Evolutionary conservation across 2,113 vertebrate species (phyloP), one percentile per base, ranked within the genome.

Genomic region (Nesogale talazaci): DNA sequence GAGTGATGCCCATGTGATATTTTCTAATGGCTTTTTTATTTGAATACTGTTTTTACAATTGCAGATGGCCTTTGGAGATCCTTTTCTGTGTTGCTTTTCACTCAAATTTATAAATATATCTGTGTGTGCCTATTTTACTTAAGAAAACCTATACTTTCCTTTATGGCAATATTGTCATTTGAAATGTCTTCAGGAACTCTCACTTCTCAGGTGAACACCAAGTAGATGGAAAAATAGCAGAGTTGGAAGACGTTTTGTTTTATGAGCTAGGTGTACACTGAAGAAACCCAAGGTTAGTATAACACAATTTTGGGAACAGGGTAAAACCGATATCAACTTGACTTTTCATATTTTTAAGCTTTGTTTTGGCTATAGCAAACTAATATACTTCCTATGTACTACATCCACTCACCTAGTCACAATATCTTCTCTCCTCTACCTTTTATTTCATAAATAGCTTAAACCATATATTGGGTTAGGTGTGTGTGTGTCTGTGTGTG

Each of bases 31-130:
- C 12, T 83, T 94, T 67, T 91, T 83, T 27, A 36, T 88, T 83
- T 85, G 91, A 93, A 92, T 85, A 88, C 72, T 90, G 88, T 83
- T 93, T 96, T 94, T 83, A 4, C 59, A 94, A 77, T 94, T 93
- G 83, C 29, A 90, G 70, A 52, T 94, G 76, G 79, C 84, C 93
- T 97, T 94, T 95, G 75, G 76, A 90, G 89, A 91, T 83, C 38
- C 1, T 86, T 29, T 88, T 34, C 69, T 83, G 31, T 92, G 20
- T 89, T 83, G n/a, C 92, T 63, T 92, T 67, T 93, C 89, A 94
- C 87, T 86, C 63, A 88, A 88, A 74, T 12, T 78, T 72, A 19
- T 27, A 65, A 12, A 65, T 65, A 11, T 65, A 65, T 80, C 82
- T 87, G 82, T 88, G 89, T 56, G 14, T 80, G 59, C 12, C 12